Base-by-base conservation (phyloP, 2,797 vertebrate genomes). In the Ispidina lecontei region DNA sequence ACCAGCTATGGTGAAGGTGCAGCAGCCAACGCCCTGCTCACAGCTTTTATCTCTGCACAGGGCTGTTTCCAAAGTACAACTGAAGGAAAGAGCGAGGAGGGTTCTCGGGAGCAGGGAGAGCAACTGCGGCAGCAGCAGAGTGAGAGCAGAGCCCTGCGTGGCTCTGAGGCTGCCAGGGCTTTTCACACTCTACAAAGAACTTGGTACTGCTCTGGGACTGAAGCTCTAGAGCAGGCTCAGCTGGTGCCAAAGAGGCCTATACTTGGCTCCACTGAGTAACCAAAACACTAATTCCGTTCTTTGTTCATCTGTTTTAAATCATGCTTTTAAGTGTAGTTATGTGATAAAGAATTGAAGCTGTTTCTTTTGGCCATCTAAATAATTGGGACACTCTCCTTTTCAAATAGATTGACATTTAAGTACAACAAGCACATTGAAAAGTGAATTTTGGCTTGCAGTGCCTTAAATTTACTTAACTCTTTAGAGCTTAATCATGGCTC, bases 241-340 rank as follows among this genome's bases (percentile, higher is more conserved):
- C 43, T 31, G 1, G 5, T 47, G 82, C 79, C 31, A 43, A 93
- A 71, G 80, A 84, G 83, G 88, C 90, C 56, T 35, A 25, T 58
- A 7, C 70, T 78, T 72, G 77, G 91, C 91, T 65, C 69, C 2
- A 72, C 88, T 9, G 28, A 80, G 73, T 7, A 81, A 81, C 90
- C 95, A 90, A 93, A 94, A 94, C 92, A 60, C 65, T 64, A n/a
- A 92, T 92, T 93, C 92, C 78, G 84, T 1, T 62, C 93, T 91
- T 93, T 41, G 37, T 93, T 96, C 97, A 97, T 96, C 96, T 97
- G 97, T 87, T 97, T 97, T 94, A 96, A 94, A 97, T 97, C 92
- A 79, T 14, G 87, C 91, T 92, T 95, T 80, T 94, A 95, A 96
- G 96, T 96, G 83, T 88, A 96, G 95, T 97, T 96, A 93, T 87